Evolutionary conservation across 2,797 vertebrate genomes (phyloP), one percentile per base, ranked within the genome.

Genomic region (Myotis planiceps): DNA sequence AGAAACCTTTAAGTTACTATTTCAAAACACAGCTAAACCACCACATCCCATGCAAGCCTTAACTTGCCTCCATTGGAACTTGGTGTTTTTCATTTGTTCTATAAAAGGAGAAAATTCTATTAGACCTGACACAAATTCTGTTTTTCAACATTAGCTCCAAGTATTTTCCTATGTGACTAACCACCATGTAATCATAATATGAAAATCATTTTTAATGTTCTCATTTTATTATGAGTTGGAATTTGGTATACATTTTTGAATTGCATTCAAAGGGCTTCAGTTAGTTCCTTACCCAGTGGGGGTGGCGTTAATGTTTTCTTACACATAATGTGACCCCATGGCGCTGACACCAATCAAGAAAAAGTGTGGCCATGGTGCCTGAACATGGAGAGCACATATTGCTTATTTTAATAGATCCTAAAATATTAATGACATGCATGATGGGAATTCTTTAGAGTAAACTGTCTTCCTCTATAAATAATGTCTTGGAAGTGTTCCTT

Each of bases 401-500:
- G 55, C 37, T 97, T 87, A 94, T 94, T 96, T 92, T 86, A 86
- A 85, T 25, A 15, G 27, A 32, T 6, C 39, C 55, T 95, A 90
- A 90, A 92, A 86, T 94, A 92, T 87, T 92, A 95, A 95, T 66
- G 79, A 83, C 2, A 47, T 55, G 85, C 76, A 78, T 94, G 81
- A 83, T 92, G 47, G 72, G 78, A 92, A 95, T 76, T 96, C 39
- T 94, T 94, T 45, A 92, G 58, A 87, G 37, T 87, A 88, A 90
- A 94, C 49, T 10, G 34, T 92, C 78, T 97, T 84, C 72, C 49
- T 86, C 58, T 84, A 95, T 95, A 93, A 93, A 92, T 91, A 95
- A 96, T 89, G 58, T 96, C 60, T 97, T 89, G 68, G 71, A 97
- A 93, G 60, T 86, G 34, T 81, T 96, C 79, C 53, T 86, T 97